Conservation (phyloP, 2,888 invertebrate genomes). For the Clanis bilineata region DNA sequence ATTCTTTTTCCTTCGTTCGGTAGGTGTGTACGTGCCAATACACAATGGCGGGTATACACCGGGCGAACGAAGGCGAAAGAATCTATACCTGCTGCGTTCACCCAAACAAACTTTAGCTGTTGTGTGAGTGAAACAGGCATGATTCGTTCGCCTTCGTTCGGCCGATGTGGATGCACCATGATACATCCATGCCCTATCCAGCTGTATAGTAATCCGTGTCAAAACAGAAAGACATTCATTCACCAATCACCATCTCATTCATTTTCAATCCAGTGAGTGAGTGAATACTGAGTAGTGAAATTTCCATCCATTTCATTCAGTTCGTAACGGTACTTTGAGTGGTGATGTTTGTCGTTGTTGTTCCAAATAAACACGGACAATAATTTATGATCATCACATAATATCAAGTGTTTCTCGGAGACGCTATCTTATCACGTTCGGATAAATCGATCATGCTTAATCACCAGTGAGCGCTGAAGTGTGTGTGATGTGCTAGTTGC, state of each 20-base stretch:
- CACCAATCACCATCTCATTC: neutral
- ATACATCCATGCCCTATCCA: too few relatives aligned
- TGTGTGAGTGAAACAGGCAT: too few relatives aligned
- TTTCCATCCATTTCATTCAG: constrained; percentile 32
- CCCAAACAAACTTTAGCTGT: too few relatives aligned
- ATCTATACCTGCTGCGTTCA: too few relatives aligned
- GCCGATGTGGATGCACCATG: too few relatives aligned
- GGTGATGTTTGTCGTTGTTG: constrained; percentile 29
- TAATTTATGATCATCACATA: constrained; percentile 33
- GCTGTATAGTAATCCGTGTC: too few relatives aligned
- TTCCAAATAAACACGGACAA: constrained; percentile 36
- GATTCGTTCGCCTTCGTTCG: too few relatives aligned
- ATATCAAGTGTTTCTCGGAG: constrained; percentile 34
- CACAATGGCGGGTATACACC: too few relatives aligned
- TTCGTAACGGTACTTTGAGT: constrained; percentile 42
- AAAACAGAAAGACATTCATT: neutral
- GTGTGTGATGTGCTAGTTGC: constrained; percentile 45
- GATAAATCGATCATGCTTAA: constrained; percentile 54
- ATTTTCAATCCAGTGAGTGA: constrained; percentile 10
- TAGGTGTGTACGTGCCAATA: too few relatives aligned
- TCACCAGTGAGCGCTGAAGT: constrained; percentile 33
- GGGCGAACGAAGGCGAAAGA: too few relatives aligned
- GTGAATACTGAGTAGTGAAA: too few relatives aligned
- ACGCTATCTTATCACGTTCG: constrained; percentile 55
- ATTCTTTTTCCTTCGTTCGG: too few relatives aligned